These are phyloP conservation scores for Melanotaenia pygmaea DNA, from an alignment of 2,797 vertebrate species.

Conservation along the genomic window DNA sequence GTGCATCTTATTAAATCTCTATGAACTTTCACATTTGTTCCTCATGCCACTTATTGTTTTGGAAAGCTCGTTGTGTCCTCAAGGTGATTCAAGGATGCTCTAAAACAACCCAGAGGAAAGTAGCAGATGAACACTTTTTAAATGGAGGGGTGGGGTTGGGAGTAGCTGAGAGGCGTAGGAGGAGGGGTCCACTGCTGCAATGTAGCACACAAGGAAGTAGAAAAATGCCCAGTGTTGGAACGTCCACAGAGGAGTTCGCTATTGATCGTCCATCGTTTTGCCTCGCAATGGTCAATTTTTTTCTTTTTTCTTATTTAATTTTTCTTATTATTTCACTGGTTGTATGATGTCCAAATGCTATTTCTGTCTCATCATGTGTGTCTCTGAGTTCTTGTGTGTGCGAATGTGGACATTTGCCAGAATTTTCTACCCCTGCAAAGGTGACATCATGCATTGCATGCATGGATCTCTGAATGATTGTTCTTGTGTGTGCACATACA, in stretches of 20 bases:
- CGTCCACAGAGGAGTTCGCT: slow-evolving; percentile 74
- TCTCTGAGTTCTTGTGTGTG: slow-evolving; percentile 52
- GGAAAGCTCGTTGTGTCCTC: slow-evolving; percentile 76
- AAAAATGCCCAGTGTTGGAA: slow-evolving; percentile 51
- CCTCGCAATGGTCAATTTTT: slow-evolving; percentile 68
- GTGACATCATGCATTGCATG: slow-evolving; percentile 70
- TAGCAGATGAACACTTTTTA: slow-evolving; percentile 67
- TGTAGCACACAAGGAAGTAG: slow-evolving; percentile 64
- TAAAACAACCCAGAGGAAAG: slow-evolving; percentile 66
- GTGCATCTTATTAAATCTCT: slow-evolving; percentile 74
- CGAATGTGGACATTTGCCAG: slow-evolving; percentile 39
- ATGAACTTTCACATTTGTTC: slow-evolving; percentile 76
- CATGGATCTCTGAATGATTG: slow-evolving; percentile 13
- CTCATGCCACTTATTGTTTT: slow-evolving; percentile 77
- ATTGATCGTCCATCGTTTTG: slow-evolving; percentile 75
- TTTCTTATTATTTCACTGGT: slow-evolving; percentile 54
- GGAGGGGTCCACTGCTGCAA: slow-evolving; percentile 65
- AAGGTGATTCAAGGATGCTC: slow-evolving; percentile 72
- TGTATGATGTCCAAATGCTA: slow-evolving; percentile 74
- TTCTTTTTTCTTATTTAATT: slow-evolving; percentile 8
- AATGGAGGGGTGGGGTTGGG: slow-evolving; percentile 38
- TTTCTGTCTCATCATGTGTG: slow-evolving; percentile 71
- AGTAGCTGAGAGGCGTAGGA: slow-evolving; percentile 58
- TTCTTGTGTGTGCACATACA: slow-evolving; percentile 43
- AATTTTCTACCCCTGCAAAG: slow-evolving; percentile 47